These are phyloP conservation scores for Labia minor DNA, from an alignment of 2,888 invertebrate species.

Conservation along the genomic window DNA sequence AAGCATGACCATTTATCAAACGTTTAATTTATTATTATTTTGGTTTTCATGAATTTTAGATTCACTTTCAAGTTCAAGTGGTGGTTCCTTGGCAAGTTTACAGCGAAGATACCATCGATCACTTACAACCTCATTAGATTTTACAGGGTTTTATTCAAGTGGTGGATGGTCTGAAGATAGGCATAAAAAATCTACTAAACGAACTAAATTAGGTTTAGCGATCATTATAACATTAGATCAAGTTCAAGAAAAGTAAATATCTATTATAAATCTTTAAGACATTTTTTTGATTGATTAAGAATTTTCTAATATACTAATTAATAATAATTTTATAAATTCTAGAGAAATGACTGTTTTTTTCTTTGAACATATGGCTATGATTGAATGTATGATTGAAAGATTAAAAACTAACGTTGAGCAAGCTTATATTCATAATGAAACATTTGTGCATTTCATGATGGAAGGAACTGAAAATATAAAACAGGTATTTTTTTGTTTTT, in stretches of 20 bases:
- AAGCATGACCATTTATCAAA: too few relatives aligned
- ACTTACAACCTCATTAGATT: conserved; percentile 43
- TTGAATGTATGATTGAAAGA: conserved; percentile 62
- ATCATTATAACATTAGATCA: conserved; percentile 33
- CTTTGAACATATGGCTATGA: conserved; percentile 65
- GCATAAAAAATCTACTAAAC: conserved; percentile 23
- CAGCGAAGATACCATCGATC: conserved; percentile 45
- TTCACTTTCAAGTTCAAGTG: conserved; percentile 33
- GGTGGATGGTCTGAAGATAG: conserved; percentile 14
- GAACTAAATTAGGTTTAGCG: conserved; percentile 54
- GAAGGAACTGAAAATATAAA: conserved; percentile 37
- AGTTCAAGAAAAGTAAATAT: conserved; percentile 37
- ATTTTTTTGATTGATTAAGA: too few relatives aligned
- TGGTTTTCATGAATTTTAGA: conserved; percentile 28
- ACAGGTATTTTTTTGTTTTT: conserved; percentile 24
- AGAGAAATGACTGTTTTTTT: conserved; percentile 61
- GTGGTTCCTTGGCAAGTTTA: conserved; percentile 43
- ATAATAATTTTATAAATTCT: conserved; percentile 23
- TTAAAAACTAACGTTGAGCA: conserved; percentile 54
- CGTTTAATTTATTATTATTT: conserved; percentile 14
- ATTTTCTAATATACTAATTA: conserved; percentile 8
- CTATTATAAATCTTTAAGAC: conserved; percentile 8
- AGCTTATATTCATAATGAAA: conserved; percentile 44
- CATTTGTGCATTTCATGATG: conserved; percentile 43
- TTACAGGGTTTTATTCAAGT: conserved; percentile 13